Conservation (phyloP, 1,140 invertebrate genomes). For the Zaprionus capensis region DNA sequence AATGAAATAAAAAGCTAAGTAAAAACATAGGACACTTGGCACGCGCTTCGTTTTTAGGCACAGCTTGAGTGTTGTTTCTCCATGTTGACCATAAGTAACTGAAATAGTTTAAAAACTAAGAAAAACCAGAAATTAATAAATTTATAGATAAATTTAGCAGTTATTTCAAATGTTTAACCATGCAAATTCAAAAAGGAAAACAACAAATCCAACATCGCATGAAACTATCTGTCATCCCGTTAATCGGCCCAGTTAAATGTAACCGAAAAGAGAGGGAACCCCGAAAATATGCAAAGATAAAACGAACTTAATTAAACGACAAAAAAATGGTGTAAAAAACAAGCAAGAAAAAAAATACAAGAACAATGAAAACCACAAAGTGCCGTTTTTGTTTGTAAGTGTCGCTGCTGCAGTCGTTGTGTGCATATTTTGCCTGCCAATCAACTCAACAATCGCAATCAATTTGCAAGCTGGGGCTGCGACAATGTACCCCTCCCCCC, state of each 20-base stretch:
- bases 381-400: constrained; percentile 70
- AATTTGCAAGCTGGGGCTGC: constrained; percentile 67
- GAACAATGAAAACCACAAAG: constrained; percentile 77
- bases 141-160: no score
- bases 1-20: constrained; percentile 3
- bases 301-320: constrained; percentile 64
- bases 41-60: constrained; percentile 27
- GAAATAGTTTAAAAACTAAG: constrained; percentile 22
- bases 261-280: constrained; percentile 8
- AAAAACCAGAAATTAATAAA: background rate
- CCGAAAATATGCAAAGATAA: constrained; percentile 31
- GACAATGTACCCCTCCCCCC: constrained; percentile 17
- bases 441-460: constrained; percentile 83
- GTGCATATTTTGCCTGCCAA: constrained; percentile 73
- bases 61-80: constrained; percentile 19
- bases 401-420: constrained; percentile 66
- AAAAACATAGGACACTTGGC: constrained; percentile 42
- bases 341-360: constrained; percentile 38
- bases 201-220: constrained; percentile 7
- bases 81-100: constrained; percentile 4
- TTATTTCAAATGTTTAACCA: no score
- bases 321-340: constrained; percentile 41
- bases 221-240: constrained; percentile 53
- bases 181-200: no score
- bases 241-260: constrained; percentile 41